Conservation (phyloP, 1,140 invertebrate species). For the Mycetomoellerius zeteki region DNA sequence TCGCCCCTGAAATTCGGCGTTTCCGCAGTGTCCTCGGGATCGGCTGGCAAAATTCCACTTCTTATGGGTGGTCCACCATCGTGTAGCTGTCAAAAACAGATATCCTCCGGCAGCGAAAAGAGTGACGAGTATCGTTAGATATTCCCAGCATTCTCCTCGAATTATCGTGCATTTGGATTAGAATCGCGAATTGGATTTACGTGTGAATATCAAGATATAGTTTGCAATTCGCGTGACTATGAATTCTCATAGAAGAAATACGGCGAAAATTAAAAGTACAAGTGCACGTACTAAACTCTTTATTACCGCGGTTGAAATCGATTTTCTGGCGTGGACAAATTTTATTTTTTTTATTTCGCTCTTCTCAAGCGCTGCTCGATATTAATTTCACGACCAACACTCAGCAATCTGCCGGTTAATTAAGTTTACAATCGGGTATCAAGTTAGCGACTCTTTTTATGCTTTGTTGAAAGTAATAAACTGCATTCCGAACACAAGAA, state of each 20-base stretch:
- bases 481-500: not conserved
- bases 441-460: not conserved
- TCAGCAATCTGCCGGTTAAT: not conserved
- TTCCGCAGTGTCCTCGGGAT: conserved; percentile 39
- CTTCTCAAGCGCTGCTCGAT: not conserved
- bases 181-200: not conserved
- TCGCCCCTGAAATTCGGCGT: conserved; percentile 28
- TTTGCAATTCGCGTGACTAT: not conserved
- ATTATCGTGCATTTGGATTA: conserved; percentile 45
- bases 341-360: not conserved
- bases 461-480: conserved; percentile 25
- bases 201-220: not conserved
- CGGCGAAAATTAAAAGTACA: not conserved
- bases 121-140: conserved; percentile 58
- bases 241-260: conserved; percentile 14
- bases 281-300: not conserved
- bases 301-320: not conserved
- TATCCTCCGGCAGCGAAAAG: conserved; percentile 23
- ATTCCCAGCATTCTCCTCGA: conserved; percentile 39
- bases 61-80: conserved; percentile 41
- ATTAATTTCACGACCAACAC: not conserved
- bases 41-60: conserved; percentile 72
- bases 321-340: not conserved
- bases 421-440: conserved; percentile 34
- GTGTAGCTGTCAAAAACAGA: conserved; percentile 65